These are phyloP conservation scores for Drosophila persimilis DNA, from an alignment of 1,140 invertebrate species.

Conservation along the genomic window DNA sequence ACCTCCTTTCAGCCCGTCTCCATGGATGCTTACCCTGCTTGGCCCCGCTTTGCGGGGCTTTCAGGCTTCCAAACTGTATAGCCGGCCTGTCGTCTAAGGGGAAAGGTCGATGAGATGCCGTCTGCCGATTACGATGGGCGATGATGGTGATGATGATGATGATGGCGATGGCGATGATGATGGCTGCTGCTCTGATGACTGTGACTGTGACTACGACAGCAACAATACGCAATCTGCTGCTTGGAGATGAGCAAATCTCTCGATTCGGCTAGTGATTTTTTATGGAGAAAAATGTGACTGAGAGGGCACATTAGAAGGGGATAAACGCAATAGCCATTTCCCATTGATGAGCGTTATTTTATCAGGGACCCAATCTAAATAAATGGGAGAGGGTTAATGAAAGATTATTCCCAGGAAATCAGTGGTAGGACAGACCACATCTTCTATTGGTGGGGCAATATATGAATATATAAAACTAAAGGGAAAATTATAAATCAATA, in stretches of 20 bases:
- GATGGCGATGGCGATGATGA: not conserved
- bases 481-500: not conserved
- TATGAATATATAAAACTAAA: too few relatives aligned
- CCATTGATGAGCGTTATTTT: too few relatives aligned
- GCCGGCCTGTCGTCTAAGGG: constrained; percentile 28
- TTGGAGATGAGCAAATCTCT: constrained; percentile 25
- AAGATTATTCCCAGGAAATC: too few relatives aligned
- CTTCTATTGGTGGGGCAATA: too few relatives aligned
- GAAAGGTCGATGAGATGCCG: constrained; percentile 47
- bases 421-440: too few relatives aligned
- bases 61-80: constrained; percentile 41
- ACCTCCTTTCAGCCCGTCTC: constrained; percentile 6
- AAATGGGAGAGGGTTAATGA: too few relatives aligned
- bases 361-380: too few relatives aligned
- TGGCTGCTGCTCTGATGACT: constrained; percentile 21
- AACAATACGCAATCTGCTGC: constrained; percentile 20
- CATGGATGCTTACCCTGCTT: constrained; percentile 3
- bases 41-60: constrained; percentile 19
- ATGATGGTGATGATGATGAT: constrained; percentile 48
- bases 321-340: not conserved
- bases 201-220: constrained; percentile 43
- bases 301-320: not conserved
- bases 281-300: too few relatives aligned
- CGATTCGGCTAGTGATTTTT: not conserved
- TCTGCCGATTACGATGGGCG: constrained; percentile 51